Evolutionary conservation across 2,797 vertebrate species (phyloP).

Genomic region (Basileuterus tristriatus): DNA sequence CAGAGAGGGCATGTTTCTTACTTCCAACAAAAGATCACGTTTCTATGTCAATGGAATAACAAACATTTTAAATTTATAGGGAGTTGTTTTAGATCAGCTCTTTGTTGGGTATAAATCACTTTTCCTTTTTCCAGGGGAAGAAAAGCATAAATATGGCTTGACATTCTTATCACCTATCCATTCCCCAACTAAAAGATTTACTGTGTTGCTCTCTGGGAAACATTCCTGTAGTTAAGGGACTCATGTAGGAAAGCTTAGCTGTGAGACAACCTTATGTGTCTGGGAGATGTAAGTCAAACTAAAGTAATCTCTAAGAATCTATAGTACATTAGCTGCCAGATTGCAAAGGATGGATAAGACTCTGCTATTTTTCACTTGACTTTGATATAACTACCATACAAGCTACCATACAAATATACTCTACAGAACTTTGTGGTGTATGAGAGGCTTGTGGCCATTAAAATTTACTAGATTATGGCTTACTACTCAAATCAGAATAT

Average conservation of each 20-base stretch:
- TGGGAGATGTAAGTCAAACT: neutral
- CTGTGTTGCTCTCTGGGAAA: neutral
- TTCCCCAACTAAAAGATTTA: conserved; percentile 28
- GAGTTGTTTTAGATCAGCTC: neutral
- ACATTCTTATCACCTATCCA: conserved; percentile 26
- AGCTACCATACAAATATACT: neutral
- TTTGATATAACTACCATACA: neutral
- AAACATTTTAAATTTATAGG: conserved; percentile 15
- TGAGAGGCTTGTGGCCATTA: neutral
- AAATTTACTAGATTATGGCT: neutral
- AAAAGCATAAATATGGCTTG: conserved; percentile 25
- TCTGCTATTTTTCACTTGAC: neutral
- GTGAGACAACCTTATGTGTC: neutral
- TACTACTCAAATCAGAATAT: neutral
- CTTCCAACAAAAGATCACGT: neutral
- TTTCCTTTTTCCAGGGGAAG: neutral
- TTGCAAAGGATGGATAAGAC: neutral
- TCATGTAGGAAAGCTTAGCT: neutral
- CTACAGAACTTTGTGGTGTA: neutral
- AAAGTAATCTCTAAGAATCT: neutral
- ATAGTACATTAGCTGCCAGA: neutral
- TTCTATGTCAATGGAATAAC: neutral
- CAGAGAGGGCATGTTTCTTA: neutral
- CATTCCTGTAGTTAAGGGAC: neutral
- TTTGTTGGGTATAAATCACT: conserved; percentile 13